These are phyloP conservation scores for Alsophila aescularia DNA, from an alignment of 2,888 invertebrate genomes.

Conservation along the genomic window DNA sequence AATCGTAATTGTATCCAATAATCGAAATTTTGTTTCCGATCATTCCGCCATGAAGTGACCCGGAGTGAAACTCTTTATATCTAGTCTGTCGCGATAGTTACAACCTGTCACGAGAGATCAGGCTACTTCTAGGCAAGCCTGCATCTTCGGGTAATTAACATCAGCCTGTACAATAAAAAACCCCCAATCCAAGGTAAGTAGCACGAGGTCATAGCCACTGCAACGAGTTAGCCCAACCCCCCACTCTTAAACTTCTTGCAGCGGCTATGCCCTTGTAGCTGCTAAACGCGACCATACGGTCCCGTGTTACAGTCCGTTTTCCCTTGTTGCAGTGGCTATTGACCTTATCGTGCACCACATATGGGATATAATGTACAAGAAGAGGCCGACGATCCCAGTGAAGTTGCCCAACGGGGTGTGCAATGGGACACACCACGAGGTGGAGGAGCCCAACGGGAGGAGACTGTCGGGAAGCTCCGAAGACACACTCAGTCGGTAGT, in stretches of 20 bases:
- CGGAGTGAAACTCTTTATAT: too few relatives aligned
- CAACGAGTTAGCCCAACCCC: conserved; percentile 62
- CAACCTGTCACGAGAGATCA: too few relatives aligned
- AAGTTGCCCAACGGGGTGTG: conserved; percentile 65
- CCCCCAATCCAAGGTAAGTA: conserved; percentile 54
- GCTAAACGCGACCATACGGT: conserved; percentile 46
- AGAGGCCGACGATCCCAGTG: conserved; percentile 53
- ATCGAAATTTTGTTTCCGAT: too few relatives aligned
- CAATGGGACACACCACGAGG: conserved; percentile 65
- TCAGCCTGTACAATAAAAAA: too few relatives aligned
- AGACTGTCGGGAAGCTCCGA: conserved; percentile 77
- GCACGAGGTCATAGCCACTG: conserved; percentile 80
- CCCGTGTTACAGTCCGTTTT: conserved; percentile 67
- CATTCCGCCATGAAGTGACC: too few relatives aligned
- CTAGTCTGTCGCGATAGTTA: too few relatives aligned
- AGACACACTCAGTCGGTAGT: conserved; percentile 81
- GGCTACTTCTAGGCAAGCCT: too few relatives aligned
- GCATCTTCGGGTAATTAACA: too few relatives aligned
- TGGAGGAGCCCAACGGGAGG: conserved; percentile 62
- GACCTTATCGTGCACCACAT: conserved; percentile 99
- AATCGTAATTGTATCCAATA: too few relatives aligned
- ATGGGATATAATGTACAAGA: conserved; percentile 94
- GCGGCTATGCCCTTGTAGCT: conserved; percentile 84
- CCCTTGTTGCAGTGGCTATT: conserved; percentile 98
- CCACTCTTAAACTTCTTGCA: conserved; percentile 58